These are phyloP conservation scores for Typhlomys cinereus DNA, from an alignment of 2,113 vertebrate species.

Conservation along the genomic window DNA sequence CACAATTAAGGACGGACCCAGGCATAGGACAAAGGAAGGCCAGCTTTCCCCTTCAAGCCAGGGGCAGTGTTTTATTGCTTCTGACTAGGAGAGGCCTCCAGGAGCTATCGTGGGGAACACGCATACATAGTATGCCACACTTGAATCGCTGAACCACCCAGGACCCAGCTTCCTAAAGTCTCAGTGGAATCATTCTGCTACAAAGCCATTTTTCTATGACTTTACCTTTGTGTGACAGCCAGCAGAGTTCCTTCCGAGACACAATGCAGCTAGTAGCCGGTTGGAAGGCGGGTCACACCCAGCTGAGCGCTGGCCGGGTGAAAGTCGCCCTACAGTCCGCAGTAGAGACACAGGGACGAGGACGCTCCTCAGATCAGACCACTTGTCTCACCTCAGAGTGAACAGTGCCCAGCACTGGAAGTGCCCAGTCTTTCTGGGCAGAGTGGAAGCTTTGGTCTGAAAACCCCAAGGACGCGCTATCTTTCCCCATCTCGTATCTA, in stretches of 20 bases:
- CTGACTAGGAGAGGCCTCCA: not conserved
- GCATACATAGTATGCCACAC: not conserved
- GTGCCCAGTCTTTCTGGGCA: not conserved
- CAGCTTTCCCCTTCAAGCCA: not conserved
- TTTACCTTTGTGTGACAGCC: not conserved
- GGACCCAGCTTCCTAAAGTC: too few species aligned
- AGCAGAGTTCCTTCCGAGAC: not conserved
- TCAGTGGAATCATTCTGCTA: not conserved
- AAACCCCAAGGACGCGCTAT: not conserved
- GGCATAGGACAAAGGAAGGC: not conserved
- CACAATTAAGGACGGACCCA: not conserved
- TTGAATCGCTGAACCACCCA: conserved; percentile 25
- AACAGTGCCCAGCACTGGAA: not conserved
- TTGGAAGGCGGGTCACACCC: not conserved
- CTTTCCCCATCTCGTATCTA: not conserved
- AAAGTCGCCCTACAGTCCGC: too few species aligned
- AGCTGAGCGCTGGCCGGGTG: not conserved
- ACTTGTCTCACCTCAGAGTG: not conserved
- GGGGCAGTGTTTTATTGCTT: conserved; percentile 1
- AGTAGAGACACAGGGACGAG: not conserved
- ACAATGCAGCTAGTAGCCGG: not conserved
- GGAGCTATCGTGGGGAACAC: too few species aligned
- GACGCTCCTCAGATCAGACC: not conserved
- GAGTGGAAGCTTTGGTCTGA: not conserved
- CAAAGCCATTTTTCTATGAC: not conserved